Base-by-base conservation (phyloP, 1,140 invertebrate genomes). In the Leguminivora glycinivorella region DNA sequence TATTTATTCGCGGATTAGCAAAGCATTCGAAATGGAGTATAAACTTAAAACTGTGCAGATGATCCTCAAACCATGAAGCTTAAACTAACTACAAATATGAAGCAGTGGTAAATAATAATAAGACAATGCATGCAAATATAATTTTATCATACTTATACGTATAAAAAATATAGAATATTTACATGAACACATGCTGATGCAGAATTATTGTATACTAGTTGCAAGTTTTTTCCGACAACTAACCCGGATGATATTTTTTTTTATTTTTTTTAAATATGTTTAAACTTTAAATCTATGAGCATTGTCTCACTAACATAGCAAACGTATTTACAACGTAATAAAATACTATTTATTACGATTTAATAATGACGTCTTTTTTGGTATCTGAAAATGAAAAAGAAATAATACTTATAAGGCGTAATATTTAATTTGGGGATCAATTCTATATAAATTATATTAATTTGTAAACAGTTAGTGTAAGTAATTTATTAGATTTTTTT, bases 281-380 rank as follows among this genome's bases (percentile, higher is more conserved):
- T n/a, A 14, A 31, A 43, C 38, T n/a, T 5, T 7, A 17, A 43
- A 1, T 22, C 6, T 40, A 68, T 22, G n/a, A 22, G 43, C 38
- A 67, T 9, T 17, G 22, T 19, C 10, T 22, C 4, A 34, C 24
- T 70, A 31, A 31, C 60, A 76, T 69, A 79, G 73, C 72, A 67
- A 77, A 81, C 70, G 68, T 79, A 80, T 81, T 70, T 77, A 80
- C 77, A 80, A 78, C 78, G 52, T 68, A 4, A 75, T 67, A 79
- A 77, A 81, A 78, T 79, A 73, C 74, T 73, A 77, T 76, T 66
- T 80, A 68, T 83, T 85, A 85, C 82, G 71, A 78, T 73, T 66
- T 83, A 89, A 81, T 81, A 83, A 84, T 83, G 80, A 73, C 87
- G 81, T 82, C 87, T 80, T 67, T 83, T 80, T 81, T 80, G 77